Evolutionary conservation across 2,113 vertebrate genomes (phyloP).

Genomic region (Dipodomys stephensi): DNA sequence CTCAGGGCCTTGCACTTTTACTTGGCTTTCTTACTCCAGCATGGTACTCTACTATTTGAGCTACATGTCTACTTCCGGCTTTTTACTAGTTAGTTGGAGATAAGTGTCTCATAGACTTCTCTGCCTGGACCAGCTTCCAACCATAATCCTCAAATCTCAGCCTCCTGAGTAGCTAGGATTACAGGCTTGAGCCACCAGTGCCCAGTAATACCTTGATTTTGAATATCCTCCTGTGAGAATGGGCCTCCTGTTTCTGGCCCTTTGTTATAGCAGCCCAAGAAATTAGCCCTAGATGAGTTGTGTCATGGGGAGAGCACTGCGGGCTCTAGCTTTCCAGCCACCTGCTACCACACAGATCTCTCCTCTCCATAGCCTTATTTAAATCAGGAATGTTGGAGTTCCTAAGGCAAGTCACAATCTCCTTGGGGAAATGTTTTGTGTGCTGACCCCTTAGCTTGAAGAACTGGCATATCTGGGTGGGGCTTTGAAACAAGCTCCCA

Average conservation of each 20-base stretch:
- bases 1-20: too few species aligned
- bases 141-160: too few species aligned
- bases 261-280: background rate
- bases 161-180: too few species aligned
- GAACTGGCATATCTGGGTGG: background rate
- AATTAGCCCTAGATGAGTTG: background rate
- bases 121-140: too few species aligned
- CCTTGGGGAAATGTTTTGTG: background rate
- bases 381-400: background rate
- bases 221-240: background rate
- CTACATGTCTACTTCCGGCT: too few species aligned
- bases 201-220: background rate
- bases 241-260: too few species aligned
- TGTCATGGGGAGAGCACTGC: background rate
- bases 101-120: too few species aligned
- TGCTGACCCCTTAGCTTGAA: fast-evolving
- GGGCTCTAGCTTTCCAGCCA: background rate
- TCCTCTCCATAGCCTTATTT: background rate
- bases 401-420: too few species aligned
- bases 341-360: background rate
- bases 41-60: too few species aligned
- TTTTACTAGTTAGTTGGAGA: too few species aligned
- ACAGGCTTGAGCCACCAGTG: too few species aligned
- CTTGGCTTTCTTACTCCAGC: too few species aligned
- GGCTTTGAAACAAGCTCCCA: background rate